Percentiles rank a stretch among this genome's conserved stretches.
These are phyloP conservation scores for Asbolus verrucosus DNA, from an alignment of 1,140 invertebrate genomes.

Conservation along the genomic window DNA sequence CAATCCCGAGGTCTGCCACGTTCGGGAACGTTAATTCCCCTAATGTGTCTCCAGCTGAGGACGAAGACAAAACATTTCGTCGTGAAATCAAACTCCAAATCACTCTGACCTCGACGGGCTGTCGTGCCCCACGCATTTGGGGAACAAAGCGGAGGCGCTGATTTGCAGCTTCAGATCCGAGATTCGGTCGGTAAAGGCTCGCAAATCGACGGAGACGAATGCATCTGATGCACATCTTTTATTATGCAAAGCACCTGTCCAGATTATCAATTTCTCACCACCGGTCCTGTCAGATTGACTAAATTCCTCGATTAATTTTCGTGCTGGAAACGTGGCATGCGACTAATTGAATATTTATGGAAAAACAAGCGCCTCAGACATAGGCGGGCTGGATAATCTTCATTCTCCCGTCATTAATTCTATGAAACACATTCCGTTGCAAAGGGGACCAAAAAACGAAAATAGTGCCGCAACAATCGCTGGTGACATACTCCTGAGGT, in stretches of 20 bases:
- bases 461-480: background rate
- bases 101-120: slow-evolving; percentile 14
- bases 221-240: slow-evolving; percentile 23
- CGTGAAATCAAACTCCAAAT: slow-evolving; percentile 25
- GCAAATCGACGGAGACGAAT: background rate
- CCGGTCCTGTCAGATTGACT: slow-evolving; percentile 34
- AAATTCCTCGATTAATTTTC: slow-evolving; percentile 33
- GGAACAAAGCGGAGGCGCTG: slow-evolving; percentile 17
- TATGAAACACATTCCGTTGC: too few relatives aligned
- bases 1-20: slow-evolving; percentile 25
- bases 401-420: too few relatives aligned
- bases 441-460: background rate
- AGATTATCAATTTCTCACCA: slow-evolving; percentile 34
- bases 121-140: slow-evolving; percentile 11
- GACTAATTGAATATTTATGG: slow-evolving; percentile 34
- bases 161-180: slow-evolving; percentile 8
- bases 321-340: slow-evolving; percentile 13
- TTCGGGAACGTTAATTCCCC: slow-evolving; percentile 12
- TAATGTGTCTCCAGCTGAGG: slow-evolving; percentile 21
- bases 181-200: background rate
- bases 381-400: too few relatives aligned
- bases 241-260: slow-evolving; percentile 34
- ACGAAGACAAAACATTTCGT: slow-evolving; percentile 37
- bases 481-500: background rate
- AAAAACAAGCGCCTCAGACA: background rate